Percentiles rank a stretch among this genome's conserved stretches.
Evolutionary conservation across 2,888 invertebrate genomes (phyloP).

Genomic region (Coleophora deauratella): DNA sequence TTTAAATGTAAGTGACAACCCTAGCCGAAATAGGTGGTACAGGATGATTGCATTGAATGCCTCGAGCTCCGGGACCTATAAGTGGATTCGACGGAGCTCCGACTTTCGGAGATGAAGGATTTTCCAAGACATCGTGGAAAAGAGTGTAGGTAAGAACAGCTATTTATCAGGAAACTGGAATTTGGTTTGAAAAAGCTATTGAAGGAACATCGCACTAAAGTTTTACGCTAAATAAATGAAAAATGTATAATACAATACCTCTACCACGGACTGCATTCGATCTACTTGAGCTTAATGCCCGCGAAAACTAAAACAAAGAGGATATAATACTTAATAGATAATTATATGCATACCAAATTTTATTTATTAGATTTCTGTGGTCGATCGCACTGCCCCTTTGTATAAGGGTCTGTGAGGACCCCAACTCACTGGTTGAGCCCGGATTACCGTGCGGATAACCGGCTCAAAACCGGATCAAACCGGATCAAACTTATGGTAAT

Average conservation of each 20-base stretch:
- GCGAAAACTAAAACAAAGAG: too few species aligned
- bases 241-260: too few species aligned
- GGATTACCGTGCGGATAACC: constrained; percentile 30
- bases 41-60: constrained; percentile 57
- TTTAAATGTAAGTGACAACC: too few species aligned
- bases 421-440: constrained; percentile 27
- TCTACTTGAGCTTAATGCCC: too few species aligned
- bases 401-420: background rate
- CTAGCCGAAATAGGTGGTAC: constrained; percentile 23
- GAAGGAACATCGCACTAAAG: too few species aligned
- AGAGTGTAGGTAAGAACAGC: background rate
- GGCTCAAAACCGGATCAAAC: constrained; percentile 36
- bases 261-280: too few species aligned
- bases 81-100: constrained; percentile 35
- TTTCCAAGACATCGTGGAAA: background rate
- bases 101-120: constrained; percentile 21
- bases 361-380: background rate
- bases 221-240: too few species aligned
- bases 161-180: too few species aligned
- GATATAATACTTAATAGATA: too few species aligned
- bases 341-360: too few species aligned
- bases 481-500: constrained; percentile 66
- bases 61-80: constrained; percentile 26
- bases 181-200: too few species aligned
- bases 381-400: too few species aligned